Evolutionary conservation across 37 sponge, comb jelly and placozoan species (phyloP), one percentile per base, ranked within the genome.

Genomic region (Eunapius fragilis): DNA sequence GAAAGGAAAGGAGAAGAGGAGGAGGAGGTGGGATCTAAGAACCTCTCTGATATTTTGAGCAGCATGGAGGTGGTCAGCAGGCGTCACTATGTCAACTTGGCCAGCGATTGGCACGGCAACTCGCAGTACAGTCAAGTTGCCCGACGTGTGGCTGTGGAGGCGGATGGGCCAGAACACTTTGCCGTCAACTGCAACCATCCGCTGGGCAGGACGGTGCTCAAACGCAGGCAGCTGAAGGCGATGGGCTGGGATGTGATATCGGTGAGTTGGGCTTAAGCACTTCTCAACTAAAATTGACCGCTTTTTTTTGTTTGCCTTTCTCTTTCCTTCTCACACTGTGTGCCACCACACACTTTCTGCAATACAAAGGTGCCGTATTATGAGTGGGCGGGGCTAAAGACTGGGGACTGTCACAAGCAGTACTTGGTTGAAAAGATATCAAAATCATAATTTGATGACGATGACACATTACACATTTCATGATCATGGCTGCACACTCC

Each of bases 121-220:
- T 17, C 31, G 25, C 36, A 35, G 1, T 67, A 24, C 22, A 11
- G 36, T 4, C 28, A 35, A 2, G 78, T 76, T 0, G 30, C 41
- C 25, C 58, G 74, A 3, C 32, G 80, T 25, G 80, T 91, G 25
- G 88, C 88, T 2, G 67, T 91, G 2, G 92, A 91, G 81, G 88
- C 79, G 23, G 92, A 91, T 84, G 92, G 92, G 19, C 84, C 70
- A n/a, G 69, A 38, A 25, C 92, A 91, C 67, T 91, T 58, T 36
- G 80, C 77, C 13, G 33, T 30, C 31, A 87, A 82, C 45, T 79
- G 84, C 31, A 28, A 67, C 25, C 85, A 87, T 69, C 49, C 33
- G 25, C 37, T 84, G n/a, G 92, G 92, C 2, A 67, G 70, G 41
- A 91, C 88, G 0, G 50, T 79, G 23, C 33, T 91, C 22, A 91